These are phyloP conservation scores for Bombus huntii DNA, from an alignment of 1,140 invertebrate species.

Conservation along the genomic window DNA sequence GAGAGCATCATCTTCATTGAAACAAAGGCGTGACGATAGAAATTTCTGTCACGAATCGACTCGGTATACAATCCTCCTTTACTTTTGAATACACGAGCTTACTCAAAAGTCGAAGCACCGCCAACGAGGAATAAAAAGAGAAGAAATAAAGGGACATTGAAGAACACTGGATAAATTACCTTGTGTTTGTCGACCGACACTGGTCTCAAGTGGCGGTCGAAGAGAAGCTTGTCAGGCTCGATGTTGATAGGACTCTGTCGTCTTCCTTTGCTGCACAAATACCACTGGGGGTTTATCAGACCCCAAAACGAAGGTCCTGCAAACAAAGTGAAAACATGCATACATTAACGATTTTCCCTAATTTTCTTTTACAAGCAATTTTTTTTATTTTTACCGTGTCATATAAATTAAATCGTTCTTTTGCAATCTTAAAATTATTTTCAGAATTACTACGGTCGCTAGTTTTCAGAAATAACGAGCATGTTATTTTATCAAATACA, in stretches of 20 bases:
- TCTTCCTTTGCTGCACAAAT: conserved; percentile 95
- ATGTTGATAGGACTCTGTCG: conserved; percentile 98
- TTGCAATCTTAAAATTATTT: not conserved
- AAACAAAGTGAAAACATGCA: conserved; percentile 43
- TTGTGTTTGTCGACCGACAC: conserved; percentile 95
- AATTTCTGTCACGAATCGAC: not conserved
- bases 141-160: not conserved
- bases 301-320: conserved; percentile 99
- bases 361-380: not conserved
- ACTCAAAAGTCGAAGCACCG: not conserved
- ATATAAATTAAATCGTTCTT: not conserved
- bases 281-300: conserved; percentile 97
- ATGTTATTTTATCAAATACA: not conserved
- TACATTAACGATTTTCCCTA: not conserved
- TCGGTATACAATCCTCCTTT: not conserved
- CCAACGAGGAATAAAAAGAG: not conserved
- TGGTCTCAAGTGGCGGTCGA: conserved; percentile 94
- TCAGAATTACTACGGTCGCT: not conserved
- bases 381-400: not conserved
- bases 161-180: conserved; percentile 83
- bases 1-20: not conserved
- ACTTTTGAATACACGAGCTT: not conserved
- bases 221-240: conserved; percentile 95
- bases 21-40: not conserved
- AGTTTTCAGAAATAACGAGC: not conserved